phyloP scores from a whole-genome alignment of 2,113 vertebrate species.

The Hemiscyllium ocellatum region DNA sequence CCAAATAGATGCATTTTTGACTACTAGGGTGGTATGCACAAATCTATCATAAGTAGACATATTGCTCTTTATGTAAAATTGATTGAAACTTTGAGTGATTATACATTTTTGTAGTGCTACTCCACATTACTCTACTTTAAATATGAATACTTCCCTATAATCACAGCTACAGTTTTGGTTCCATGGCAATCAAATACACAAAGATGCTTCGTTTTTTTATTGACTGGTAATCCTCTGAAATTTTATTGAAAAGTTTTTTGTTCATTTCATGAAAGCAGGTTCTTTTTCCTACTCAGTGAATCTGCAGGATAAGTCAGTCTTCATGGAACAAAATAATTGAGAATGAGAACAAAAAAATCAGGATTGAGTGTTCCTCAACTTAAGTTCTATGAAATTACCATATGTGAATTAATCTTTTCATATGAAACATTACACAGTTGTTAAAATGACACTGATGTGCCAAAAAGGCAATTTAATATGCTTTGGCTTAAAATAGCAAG shows the following conservation, averaged over 20 bases:
- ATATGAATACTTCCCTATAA: background rate
- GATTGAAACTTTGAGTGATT: background rate
- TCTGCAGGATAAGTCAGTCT: background rate
- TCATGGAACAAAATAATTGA: background rate
- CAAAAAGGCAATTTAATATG: background rate
- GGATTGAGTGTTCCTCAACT: background rate
- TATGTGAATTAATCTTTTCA: background rate
- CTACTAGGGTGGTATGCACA: background rate
- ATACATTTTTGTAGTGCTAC: background rate
- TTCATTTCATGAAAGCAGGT: background rate
- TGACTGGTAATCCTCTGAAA: background rate
- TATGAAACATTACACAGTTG: background rate
- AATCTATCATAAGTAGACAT: background rate
- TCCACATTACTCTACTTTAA: background rate
- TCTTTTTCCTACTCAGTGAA: background rate
- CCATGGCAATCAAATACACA: background rate
- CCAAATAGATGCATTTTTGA: background rate
- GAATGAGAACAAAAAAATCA: background rate
- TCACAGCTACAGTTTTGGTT: background rate
- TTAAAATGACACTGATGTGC: background rate
- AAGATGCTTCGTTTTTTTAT: background rate
- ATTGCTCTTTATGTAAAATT: background rate
- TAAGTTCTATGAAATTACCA: background rate
- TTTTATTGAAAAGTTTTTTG: background rate
- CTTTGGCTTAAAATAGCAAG: background rate